A percentile compares a stretch with the other conserved stretches of the same genome.
Evolutionary conservation across 1,140 invertebrate genomes (phyloP).

Genomic region (Achroia grisella): DNA sequence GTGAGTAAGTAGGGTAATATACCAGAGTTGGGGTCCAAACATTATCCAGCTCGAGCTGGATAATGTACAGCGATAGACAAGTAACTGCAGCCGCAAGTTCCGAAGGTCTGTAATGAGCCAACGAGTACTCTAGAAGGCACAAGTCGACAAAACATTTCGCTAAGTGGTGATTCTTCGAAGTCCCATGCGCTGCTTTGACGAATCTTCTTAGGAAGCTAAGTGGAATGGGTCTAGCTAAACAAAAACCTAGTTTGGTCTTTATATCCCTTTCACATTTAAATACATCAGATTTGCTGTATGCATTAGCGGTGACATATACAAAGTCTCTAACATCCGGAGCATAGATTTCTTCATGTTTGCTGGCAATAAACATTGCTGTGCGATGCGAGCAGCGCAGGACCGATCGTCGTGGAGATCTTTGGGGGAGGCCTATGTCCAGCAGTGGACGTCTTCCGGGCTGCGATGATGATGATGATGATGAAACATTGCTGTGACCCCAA

Average conservation of each 20-base stretch:
- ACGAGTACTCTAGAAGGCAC: conserved; percentile 85
- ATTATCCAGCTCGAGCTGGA: conserved; percentile 54
- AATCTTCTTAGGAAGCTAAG: conserved; percentile 89
- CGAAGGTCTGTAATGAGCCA: conserved; percentile 88
- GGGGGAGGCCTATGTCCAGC: no score
- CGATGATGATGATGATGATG: no score
- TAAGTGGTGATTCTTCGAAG: conserved; percentile 83
- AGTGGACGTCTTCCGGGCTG: no score
- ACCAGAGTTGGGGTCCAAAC: conserved; percentile 77
- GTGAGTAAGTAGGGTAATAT: conserved; percentile 77
- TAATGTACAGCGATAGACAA: conserved; percentile 70
- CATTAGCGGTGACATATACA: conserved; percentile 93
- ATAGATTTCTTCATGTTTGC: conserved; percentile 97
- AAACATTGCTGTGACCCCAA: conserved; percentile 93
- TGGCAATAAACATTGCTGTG: conserved; percentile 88
- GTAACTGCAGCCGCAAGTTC: conserved; percentile 74
- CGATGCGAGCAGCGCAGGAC: no score
- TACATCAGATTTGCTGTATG: conserved; percentile 87
- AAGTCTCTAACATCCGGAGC: conserved; percentile 92
- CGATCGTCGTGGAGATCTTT: no score
- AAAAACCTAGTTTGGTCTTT: conserved; percentile 83
- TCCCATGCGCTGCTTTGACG: conserved; percentile 78
- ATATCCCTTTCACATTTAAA: conserved; percentile 89
- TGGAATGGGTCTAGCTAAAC: conserved; percentile 88
- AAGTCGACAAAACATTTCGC: conserved; percentile 96